A percentile compares a stretch with the other conserved stretches of the same genome.
Evolutionary conservation across 2,113 vertebrate species (phyloP).

Genomic region (Triplophysa tibetana): DNA sequence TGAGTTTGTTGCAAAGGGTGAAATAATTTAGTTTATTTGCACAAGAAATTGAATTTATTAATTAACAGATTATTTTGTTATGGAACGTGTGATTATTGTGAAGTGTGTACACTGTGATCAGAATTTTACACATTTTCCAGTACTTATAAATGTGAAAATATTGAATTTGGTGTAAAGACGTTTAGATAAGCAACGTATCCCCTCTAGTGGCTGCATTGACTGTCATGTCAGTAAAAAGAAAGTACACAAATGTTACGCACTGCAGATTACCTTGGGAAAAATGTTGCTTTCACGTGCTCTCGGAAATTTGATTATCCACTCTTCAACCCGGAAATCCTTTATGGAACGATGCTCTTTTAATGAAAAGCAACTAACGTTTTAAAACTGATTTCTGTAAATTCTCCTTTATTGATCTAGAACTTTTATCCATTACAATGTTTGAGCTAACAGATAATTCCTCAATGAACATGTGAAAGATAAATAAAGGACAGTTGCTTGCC

Average conservation of each 20-base stretch:
- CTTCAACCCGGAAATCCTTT: no score
- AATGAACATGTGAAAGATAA: neutral
- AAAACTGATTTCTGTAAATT: neutral
- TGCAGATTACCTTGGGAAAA: no score
- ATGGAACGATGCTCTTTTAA: no score
- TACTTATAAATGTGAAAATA: no score
- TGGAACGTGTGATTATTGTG: neutral
- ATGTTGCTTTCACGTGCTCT: neutral
- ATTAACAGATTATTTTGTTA: neutral
- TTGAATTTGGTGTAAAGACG: neutral
- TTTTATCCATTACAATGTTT: neutral
- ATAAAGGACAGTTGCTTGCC: neutral
- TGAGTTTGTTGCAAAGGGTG: neutral
- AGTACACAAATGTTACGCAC: neutral
- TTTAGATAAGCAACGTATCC: neutral
- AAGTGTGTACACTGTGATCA: neutral
- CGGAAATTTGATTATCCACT: no score
- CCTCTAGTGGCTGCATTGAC: neutral
- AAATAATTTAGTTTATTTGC: neutral
- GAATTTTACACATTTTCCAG: no score
- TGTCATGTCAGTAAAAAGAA: neutral
- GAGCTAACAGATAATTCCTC: neutral
- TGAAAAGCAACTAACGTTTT: neutral
- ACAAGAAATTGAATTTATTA: no score
- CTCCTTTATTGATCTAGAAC: neutral